phyloP scores from a whole-genome alignment of 2,113 vertebrate genomes.

The Chloropsis hardwickii region DNA sequence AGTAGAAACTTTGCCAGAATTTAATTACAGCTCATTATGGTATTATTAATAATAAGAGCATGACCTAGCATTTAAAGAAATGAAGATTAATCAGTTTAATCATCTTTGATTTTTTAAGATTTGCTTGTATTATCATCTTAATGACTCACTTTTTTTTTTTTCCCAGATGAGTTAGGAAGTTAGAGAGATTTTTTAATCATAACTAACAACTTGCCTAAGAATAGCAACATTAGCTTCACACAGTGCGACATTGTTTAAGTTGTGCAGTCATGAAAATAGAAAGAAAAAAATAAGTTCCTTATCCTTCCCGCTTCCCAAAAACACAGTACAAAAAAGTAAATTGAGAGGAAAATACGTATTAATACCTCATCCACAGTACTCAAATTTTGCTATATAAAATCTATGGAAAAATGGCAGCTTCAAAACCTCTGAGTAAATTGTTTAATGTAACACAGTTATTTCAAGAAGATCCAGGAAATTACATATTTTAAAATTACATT shows the following conservation, averaged over 20 bases:
- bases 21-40: conserved; percentile 2
- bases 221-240: background rate
- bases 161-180: background rate
- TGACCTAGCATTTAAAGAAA: background rate
- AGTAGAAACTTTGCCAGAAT: background rate
- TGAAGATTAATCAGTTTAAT: background rate
- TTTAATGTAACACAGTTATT: background rate
- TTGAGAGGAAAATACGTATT: accelerated
- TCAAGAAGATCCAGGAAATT: background rate
- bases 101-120: background rate
- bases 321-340: background rate
- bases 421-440: background rate
- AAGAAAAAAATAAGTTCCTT: accelerated
- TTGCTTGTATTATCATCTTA: background rate
- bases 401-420: background rate
- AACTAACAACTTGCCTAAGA: background rate
- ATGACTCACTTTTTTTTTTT: background rate
- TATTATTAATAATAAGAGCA: background rate
- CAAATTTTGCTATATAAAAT: background rate
- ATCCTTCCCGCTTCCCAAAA: accelerated
- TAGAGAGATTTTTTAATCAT: background rate
- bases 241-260: background rate
- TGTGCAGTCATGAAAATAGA: background rate
- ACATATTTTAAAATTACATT: background rate
- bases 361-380: accelerated